Evolutionary conservation across 2,113 vertebrate genomes (phyloP).

Genomic region (Pagrus major): DNA sequence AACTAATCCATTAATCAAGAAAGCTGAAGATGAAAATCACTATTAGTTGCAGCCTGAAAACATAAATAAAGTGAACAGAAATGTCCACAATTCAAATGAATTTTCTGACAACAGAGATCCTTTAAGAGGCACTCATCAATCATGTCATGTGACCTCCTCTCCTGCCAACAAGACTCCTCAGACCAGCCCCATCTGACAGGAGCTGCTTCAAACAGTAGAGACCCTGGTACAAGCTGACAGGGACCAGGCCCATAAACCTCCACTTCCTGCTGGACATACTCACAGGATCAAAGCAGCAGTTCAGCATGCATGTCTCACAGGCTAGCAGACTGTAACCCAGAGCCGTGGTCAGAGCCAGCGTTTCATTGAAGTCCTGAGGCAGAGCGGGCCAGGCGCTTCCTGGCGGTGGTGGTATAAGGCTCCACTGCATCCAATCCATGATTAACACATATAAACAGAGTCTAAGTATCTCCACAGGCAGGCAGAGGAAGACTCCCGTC

Average conservation of each 20-base stretch:
- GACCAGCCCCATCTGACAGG: not conserved
- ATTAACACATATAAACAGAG: conserved; percentile 14
- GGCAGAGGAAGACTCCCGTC: not conserved
- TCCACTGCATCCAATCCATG: conserved; percentile 73
- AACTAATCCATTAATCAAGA: too few relatives aligned
- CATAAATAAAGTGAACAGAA: not conserved
- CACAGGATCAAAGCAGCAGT: conserved; percentile 70
- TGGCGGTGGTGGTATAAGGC: conserved; percentile 1
- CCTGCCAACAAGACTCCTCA: not conserved
- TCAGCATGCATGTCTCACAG: conserved; percentile 73
- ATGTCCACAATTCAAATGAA: not conserved
- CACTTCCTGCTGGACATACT: conserved; percentile 55
- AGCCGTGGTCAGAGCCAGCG: conserved; percentile 69
- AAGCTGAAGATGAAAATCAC: too few relatives aligned
- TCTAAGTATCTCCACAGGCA: conserved; percentile 22
- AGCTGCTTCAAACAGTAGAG: not conserved
- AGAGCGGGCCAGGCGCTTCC: conserved; percentile 28
- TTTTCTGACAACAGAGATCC: too few relatives aligned
- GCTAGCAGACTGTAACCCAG: conserved; percentile 74
- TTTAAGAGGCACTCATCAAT: not conserved
- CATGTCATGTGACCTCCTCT: not conserved
- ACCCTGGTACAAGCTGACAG: not conserved
- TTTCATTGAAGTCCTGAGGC: conserved; percentile 59
- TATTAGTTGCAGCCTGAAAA: too few relatives aligned
- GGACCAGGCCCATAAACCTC: not conserved